These are phyloP conservation scores for Petrocephalus zakoni DNA, from an alignment of 2,113 vertebrate genomes.

Conservation along the genomic window DNA sequence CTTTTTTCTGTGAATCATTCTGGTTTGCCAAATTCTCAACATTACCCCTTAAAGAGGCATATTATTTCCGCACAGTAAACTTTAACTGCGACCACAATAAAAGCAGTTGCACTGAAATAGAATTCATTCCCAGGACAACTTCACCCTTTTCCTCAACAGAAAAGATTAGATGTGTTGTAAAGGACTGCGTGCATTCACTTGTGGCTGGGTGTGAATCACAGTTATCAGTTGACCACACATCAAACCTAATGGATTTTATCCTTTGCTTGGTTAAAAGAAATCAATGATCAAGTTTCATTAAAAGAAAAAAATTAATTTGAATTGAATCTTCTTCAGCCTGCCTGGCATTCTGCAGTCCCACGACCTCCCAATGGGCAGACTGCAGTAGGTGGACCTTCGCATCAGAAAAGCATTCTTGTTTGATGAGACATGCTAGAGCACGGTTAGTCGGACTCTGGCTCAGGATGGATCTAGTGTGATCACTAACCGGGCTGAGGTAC, in stretches of 20 bases:
- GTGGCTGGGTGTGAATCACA: background rate
- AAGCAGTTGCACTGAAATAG: background rate
- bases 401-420: background rate
- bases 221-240: background rate
- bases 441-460: background rate
- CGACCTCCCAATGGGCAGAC: background rate
- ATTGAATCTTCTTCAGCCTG: background rate
- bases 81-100: slow-evolving; percentile 6
- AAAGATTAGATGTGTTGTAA: background rate
- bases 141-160: background rate
- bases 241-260: background rate
- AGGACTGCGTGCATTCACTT: background rate
- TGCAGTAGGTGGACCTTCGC: background rate
- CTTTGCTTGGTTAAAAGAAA: background rate
- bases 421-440: background rate
- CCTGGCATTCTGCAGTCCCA: background rate
- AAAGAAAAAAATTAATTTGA: background rate
- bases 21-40: background rate
- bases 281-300: background rate
- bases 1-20: background rate
- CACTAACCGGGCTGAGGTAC: background rate
- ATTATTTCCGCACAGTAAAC: slow-evolving; percentile 15
- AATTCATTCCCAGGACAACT: background rate
- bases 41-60: background rate
- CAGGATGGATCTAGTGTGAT: background rate